These are phyloP conservation scores for Chunga burmeisteri DNA, from an alignment of 2,113 vertebrate genomes.

Conservation along the genomic window DNA sequence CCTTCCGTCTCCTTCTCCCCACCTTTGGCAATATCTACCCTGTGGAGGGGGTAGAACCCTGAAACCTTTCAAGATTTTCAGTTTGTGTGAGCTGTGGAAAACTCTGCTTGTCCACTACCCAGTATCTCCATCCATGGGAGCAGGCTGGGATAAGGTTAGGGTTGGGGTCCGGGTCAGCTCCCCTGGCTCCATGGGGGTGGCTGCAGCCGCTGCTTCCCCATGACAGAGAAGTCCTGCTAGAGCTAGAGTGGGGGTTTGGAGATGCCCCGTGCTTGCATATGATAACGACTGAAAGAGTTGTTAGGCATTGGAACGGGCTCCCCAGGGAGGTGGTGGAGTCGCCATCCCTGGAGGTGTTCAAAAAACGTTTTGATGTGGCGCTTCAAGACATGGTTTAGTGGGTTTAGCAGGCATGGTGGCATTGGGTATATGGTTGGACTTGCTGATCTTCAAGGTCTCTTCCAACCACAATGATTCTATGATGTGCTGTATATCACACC, in stretches of 20 bases:
- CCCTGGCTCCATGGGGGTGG: background rate
- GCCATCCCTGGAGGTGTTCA: no score
- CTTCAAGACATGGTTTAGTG: no score
- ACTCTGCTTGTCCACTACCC: background rate
- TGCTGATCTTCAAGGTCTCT: no score
- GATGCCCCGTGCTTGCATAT: background rate
- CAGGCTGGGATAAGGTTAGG: background rate
- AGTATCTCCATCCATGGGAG: fast-evolving
- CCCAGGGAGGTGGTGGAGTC: no score
- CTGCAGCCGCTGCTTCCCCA: background rate
- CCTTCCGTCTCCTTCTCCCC: background rate
- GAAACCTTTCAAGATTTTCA: background rate
- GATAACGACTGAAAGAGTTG: no score
- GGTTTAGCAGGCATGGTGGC: no score
- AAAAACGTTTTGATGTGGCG: no score
- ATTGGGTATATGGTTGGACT: no score
- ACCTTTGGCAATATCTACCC: background rate
- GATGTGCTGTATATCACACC: background rate
- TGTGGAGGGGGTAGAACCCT: background rate
- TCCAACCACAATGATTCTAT: no score
- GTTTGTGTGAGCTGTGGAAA: background rate
- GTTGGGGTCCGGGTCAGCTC: background rate
- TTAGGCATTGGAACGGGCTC: no score
- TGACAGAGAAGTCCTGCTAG: background rate
- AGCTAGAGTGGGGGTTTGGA: background rate